Evolutionary conservation across 2,888 invertebrate species (phyloP).

Genomic region (Hirudinaria manillensis): DNA sequence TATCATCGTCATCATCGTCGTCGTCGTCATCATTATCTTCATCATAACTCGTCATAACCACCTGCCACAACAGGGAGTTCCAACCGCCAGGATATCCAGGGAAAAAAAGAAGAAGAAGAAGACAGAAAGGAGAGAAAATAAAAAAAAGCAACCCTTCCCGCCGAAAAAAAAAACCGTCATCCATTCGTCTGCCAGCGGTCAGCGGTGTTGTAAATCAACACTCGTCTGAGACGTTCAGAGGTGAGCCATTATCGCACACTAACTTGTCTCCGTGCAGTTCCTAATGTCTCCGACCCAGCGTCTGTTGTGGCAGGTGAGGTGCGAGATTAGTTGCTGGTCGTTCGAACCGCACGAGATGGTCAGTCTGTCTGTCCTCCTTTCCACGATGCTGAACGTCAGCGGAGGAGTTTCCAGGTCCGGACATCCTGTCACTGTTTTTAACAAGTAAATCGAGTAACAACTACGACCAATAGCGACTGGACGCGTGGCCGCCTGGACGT

Average conservation of each 20-base stretch:
- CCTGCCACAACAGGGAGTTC: too few species aligned
- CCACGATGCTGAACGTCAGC: not conserved
- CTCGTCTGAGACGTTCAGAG: too few species aligned
- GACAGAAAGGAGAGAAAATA: not conserved
- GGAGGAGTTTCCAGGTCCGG: slow-evolving; percentile 3
- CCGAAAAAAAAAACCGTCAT: too few species aligned
- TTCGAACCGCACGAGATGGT: slow-evolving; percentile 22
- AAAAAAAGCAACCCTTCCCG: not conserved
- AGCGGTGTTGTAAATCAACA: too few species aligned
- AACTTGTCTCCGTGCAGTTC: slow-evolving; percentile 27
- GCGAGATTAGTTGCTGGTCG: slow-evolving; percentile 20
- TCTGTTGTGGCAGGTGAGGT: slow-evolving; percentile 27
- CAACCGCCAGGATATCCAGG: too few species aligned
- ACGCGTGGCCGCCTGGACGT: not conserved
- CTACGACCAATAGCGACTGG: not conserved
- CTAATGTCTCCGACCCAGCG: slow-evolving; percentile 30
- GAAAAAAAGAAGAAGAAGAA: too few species aligned
- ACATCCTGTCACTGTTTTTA: slow-evolving; percentile 19
- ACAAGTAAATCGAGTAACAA: not conserved
- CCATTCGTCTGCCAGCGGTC: too few species aligned
- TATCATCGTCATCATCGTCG: too few species aligned
- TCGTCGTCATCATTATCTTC: too few species aligned
- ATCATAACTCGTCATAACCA: too few species aligned
- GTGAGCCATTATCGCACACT: not conserved
- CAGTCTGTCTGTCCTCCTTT: slow-evolving; percentile 7